These are phyloP conservation scores for Willisornis vidua DNA, from an alignment of 2,113 vertebrate species.

Conservation along the genomic window DNA sequence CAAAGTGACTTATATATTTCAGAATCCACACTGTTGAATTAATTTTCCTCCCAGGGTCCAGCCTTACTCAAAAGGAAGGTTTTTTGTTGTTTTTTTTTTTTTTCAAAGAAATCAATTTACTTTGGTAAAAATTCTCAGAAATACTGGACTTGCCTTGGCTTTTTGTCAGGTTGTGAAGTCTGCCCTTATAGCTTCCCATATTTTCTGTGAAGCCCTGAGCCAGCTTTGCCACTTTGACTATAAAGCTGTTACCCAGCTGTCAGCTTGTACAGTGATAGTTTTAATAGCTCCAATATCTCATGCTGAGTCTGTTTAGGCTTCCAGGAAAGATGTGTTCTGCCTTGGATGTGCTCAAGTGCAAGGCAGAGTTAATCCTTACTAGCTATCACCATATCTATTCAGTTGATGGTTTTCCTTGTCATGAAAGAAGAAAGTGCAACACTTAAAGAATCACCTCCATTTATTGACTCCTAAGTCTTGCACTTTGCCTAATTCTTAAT, in stretches of 20 bases:
- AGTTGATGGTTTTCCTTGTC: not conserved
- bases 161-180: not conserved
- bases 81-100: not conserved
- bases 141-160: not conserved
- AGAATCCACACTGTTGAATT: not conserved
- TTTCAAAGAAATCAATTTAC: not conserved
- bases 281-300: not conserved
- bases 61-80: not conserved
- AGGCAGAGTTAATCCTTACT: not conserved
- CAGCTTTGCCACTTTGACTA: not conserved
- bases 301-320: not conserved
- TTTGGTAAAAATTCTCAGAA: not conserved
- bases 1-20: rapidly evolving
- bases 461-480: not conserved
- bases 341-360: not conserved
- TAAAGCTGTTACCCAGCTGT: not conserved
- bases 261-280: not conserved
- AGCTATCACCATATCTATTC: not conserved
- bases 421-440: not conserved
- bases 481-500: not conserved
- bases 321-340: not conserved
- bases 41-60: not conserved
- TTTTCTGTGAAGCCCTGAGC: not conserved
- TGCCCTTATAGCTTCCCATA: not conserved
- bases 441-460: rapidly evolving